Conservation (phyloP, 2,888 invertebrate genomes). For the Endomychus coccineus region DNA sequence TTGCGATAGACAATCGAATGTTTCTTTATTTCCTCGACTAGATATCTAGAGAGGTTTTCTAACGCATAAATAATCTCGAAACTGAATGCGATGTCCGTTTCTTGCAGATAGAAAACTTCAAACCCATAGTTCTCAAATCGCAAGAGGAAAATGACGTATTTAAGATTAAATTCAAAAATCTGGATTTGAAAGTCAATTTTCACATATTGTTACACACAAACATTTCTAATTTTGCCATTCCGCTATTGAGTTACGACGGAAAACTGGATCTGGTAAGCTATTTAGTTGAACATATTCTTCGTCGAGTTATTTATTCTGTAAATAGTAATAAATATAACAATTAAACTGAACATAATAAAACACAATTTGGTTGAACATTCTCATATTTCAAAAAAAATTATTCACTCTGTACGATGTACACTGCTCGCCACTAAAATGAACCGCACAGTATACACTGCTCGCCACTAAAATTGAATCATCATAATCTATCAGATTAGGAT, state of each 20-base stretch:
- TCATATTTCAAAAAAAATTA: no score
- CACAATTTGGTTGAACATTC: no score
- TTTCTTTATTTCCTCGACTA: constrained; percentile 7
- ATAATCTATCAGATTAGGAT: no score
- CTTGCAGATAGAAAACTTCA: constrained; percentile 54
- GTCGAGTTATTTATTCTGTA: no score
- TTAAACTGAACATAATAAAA: no score
- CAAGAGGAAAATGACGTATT: constrained; percentile 53
- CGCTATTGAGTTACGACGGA: constrained; percentile 66
- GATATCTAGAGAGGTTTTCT: constrained; percentile 15
- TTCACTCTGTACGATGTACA: no score
- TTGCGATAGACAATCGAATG: not conserved
- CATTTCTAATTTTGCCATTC: constrained; percentile 62
- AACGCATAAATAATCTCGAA: constrained; percentile 11
- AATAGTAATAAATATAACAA: no score
- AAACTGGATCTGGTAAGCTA: constrained; percentile 53
- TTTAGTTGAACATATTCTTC: no score
- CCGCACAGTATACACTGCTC: no score
- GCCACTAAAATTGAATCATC: no score
- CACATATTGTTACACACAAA: constrained; percentile 63
- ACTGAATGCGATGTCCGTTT: constrained; percentile 10
- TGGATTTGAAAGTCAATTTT: constrained; percentile 54
- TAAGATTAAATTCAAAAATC: constrained; percentile 45
- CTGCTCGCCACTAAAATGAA: no score
- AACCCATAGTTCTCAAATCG: constrained; percentile 52